Base-by-base conservation (phyloP, 2,113 vertebrate genomes). In the Heterocephalus glaber region DNA sequence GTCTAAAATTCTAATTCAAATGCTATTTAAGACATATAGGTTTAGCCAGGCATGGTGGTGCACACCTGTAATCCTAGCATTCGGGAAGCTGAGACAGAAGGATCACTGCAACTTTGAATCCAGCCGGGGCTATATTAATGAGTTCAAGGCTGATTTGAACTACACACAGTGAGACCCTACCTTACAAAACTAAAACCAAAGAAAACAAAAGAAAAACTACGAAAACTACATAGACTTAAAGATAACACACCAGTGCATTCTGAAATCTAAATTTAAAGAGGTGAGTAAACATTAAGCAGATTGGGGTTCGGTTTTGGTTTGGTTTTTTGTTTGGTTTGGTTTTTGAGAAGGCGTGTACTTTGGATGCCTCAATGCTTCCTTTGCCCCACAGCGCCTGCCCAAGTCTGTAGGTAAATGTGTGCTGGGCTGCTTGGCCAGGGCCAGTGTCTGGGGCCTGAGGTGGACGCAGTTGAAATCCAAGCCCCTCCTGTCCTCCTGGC, bases 191-290 rank as follows among this genome's bases (percentile, higher is more conserved):
- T 26, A 28, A 47, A 76, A 47, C 41, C 44, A 77, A 14, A 30
- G 35, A 47, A 17, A 38, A 17, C 19, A 38, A 38, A 76, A 76
- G 13, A 28, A 44, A 30, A 76, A 30, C 30, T 52, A 44, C 58
- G 90, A 91, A 92, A 95, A 92, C 61, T 58, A n/a, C n/a, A 14
- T 85, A 41, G 66, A 60, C 88, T 86, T 47, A 61, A 90, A 86
- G 92, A 76, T 68, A 86, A 90, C 58, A 56, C 44, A 61, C 44
- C 52, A 38, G 47, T 30, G 22, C 49, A 77, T 76, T 92, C 52
- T 81, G 47, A 95, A 79, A 26, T 89, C n/a, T 74, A 83, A 63
- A 93, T 84, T 86, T 92, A 83, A 85, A 92, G 54, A 66, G 5
- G 19, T 47, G 33, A 77, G 70, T 72, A 74, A 87, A 77, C 17